Base-by-base conservation (phyloP, 1,140 invertebrate genomes). In the Samia ricini region DNA sequence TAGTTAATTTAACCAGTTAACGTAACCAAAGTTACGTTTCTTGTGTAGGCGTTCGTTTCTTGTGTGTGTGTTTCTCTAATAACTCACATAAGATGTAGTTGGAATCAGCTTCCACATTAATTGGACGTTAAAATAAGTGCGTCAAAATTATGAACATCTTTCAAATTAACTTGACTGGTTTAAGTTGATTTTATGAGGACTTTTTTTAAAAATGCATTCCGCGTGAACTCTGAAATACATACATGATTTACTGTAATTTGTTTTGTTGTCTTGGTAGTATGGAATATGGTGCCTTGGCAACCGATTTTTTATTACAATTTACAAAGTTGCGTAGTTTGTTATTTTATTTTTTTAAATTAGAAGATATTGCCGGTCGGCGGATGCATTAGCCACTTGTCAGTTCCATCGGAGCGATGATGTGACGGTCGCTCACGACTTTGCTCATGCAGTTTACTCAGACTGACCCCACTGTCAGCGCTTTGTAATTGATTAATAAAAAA, bases 311-410 rank as follows among this genome's bases (percentile, higher is more conserved):
- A 42, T 42, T 42, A 12, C 33, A 12, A 42, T 10, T 42, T 42
- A 42, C 33, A 42, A 42, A 42, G 33, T 42, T 8, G 33, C n/a
- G 33, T 42, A 42, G 33, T 42, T n/a, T n/a, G 36, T 48, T 21
- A 2, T 52, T 52, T 52, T 22, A 22, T 51, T 51, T 22, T 22
- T 52, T 52, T 23, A 20, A 21, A 52, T 52, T 12, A 51, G 26
- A 36, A n/a, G 12, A 7, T 7, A 12, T n/a, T 12, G 60, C 33
- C 50, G 69, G 70, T 74, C 74, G 60, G 74, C 75, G 66, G 70
- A 51, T 84, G 80, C 83, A 85, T 85, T 88, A 88, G 77, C 57
- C 59, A 65, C 60, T 72, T 77, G 77, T 85, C 80, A 83, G 72
- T 68, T 20, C 19, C 36, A 22, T 48, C 24, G 24, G 54, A 55